Evolutionary conservation across 2,113 vertebrate species (phyloP).

Genomic region (Psammodynastes pulverulentus): DNA sequence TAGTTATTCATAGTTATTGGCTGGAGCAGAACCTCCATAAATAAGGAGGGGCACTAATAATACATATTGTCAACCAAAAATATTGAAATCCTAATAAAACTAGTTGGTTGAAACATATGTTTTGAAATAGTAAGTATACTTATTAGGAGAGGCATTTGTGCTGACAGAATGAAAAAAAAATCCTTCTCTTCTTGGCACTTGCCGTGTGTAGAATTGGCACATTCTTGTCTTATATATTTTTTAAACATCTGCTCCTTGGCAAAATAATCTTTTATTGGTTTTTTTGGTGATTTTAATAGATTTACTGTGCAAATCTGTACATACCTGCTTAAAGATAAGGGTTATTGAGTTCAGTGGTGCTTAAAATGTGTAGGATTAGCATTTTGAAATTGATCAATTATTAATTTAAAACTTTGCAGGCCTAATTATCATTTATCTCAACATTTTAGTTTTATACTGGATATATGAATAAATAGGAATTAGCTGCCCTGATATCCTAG

Average conservation of each 20-base stretch:
- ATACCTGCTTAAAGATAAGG: neutral
- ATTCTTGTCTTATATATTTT: neutral
- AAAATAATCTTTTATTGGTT: neutral
- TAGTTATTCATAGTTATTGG: neutral
- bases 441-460: neutral
- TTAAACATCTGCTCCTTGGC: neutral
- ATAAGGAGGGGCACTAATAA: neutral
- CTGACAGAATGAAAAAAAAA: neutral
- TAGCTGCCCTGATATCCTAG: neutral
- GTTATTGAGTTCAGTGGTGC: neutral
- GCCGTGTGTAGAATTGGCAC: neutral
- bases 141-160: neutral
- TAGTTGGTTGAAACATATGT: neutral
- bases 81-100: neutral
- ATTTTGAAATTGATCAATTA: neutral
- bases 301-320: neutral
- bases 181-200: neutral
- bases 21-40: neutral
- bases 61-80: neutral
- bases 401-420: neutral
- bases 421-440: neutral
- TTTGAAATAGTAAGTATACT: neutral
- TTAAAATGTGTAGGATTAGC: neutral
- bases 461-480: neutral
- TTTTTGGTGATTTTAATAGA: neutral